Percentiles rank a stretch among this genome's conserved stretches.
phyloP scores from a whole-genome alignment of 2,113 vertebrate species.

The Osmerus eperlanus region DNA sequence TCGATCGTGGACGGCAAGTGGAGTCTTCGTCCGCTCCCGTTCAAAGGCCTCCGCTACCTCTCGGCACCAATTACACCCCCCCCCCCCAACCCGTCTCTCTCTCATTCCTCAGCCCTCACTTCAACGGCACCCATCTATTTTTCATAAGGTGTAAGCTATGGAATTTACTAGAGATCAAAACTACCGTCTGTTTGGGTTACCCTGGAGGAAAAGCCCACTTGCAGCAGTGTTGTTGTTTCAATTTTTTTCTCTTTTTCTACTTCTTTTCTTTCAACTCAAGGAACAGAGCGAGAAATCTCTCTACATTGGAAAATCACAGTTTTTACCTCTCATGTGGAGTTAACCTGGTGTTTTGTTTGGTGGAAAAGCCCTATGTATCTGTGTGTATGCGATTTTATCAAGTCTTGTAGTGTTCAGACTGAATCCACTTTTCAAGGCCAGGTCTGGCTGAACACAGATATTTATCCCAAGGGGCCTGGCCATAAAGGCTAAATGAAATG shows the following conservation, averaged over 20 bases:
- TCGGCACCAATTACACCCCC: conserved; percentile 12
- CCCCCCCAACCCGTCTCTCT: not conserved
- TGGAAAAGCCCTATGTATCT: not conserved
- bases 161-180: conserved; percentile 28
- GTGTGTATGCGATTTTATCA: not conserved
- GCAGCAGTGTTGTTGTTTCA: not conserved
- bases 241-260: not conserved
- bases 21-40: conserved; percentile 3
- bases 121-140: conserved; percentile 26
- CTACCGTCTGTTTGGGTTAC: conserved; percentile 4
- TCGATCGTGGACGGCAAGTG: too few species aligned
- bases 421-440: not conserved
- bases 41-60: conserved; percentile 23
- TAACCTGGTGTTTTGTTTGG: not conserved
- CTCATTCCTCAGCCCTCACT: conserved; percentile 7
- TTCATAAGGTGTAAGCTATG: conserved; percentile 30
- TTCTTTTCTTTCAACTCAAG: too few species aligned
- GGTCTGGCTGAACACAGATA: not conserved
- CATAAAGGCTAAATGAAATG: not conserved
- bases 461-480: not conserved
- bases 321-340: too few species aligned
- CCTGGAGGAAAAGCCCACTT: not conserved
- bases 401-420: not conserved
- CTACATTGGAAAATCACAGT: not conserved
- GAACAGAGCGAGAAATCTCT: not conserved